Conservation (phyloP, 1,140 invertebrate species). For the Saccostrea echinata region DNA sequence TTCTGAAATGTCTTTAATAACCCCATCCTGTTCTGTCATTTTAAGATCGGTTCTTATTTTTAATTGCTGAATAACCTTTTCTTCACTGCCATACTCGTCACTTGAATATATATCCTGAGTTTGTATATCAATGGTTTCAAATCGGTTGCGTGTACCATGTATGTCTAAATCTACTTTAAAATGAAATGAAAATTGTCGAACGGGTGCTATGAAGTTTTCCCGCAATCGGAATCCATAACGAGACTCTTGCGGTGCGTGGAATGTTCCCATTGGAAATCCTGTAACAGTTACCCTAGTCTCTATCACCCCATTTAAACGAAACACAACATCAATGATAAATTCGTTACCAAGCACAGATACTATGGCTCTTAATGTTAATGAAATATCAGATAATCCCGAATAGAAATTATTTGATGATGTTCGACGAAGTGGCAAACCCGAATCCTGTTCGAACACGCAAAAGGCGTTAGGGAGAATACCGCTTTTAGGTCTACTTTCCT, state of each 20-base stretch:
- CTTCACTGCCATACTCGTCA: conserved; percentile 47
- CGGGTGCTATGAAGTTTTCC: conserved; percentile 51
- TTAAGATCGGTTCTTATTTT: conserved; percentile 56
- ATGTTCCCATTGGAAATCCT: conserved; percentile 60
- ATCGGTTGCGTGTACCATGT: conserved; percentile 60
- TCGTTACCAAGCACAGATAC: conserved; percentile 64
- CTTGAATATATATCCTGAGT: conserved; percentile 48
- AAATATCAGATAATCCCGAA: conserved; percentile 56
- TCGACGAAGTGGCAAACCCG: conserved; percentile 63
- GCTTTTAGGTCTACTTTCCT: conserved; percentile 38
- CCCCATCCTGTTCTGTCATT: conserved; percentile 60
- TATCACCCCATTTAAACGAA: conserved; percentile 69
- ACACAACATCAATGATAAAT: conserved; percentile 68
- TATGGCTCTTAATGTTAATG: conserved; percentile 63
- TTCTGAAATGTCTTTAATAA: conserved; percentile 47
- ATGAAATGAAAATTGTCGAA: conserved; percentile 65
- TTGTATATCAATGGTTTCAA: conserved; percentile 62
- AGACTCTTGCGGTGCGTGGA: conserved; percentile 50
- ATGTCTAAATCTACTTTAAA: conserved; percentile 71
- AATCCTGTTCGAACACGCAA: conserved; percentile 76
- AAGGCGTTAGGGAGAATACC: conserved; percentile 57
- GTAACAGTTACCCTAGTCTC: conserved; percentile 58
- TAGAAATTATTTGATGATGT: conserved; percentile 55
- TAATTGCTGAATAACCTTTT: conserved; percentile 49
- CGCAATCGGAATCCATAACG: conserved; percentile 61